phyloP scores from a whole-genome alignment of 2,888 invertebrate genomes.

The Fragum sueziense region DNA sequence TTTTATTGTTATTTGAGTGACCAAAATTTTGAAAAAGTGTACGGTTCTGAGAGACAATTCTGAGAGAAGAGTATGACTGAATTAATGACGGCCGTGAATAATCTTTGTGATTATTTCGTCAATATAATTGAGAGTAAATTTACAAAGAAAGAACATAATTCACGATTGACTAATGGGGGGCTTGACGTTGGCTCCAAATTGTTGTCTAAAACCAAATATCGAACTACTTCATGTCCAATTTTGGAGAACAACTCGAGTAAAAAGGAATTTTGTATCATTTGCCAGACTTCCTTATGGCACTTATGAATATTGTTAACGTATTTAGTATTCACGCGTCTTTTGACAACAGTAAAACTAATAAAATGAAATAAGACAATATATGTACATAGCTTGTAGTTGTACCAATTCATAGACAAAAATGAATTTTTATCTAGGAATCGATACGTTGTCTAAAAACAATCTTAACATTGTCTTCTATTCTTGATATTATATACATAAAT shows the following conservation, averaged over 20 bases:
- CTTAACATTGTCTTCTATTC: too few relatives aligned
- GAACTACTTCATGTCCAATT: neutral
- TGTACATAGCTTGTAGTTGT: too few relatives aligned
- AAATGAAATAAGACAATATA: too few relatives aligned
- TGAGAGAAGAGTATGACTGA: slow-evolving; percentile 14
- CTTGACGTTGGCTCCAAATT: slow-evolving; percentile 59
- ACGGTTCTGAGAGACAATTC: neutral
- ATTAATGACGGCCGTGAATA: slow-evolving; percentile 55
- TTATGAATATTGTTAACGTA: too few relatives aligned
- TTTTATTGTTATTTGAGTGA: neutral
- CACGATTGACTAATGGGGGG: slow-evolving; percentile 62
- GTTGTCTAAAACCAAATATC: slow-evolving; percentile 39
- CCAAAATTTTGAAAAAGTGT: neutral
- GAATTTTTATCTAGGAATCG: too few relatives aligned
- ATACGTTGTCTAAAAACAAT: too few relatives aligned
- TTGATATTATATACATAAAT: too few relatives aligned
- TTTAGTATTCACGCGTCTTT: too few relatives aligned
- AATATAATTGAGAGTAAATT: slow-evolving; percentile 63
- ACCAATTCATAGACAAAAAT: too few relatives aligned
- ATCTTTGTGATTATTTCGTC: slow-evolving; percentile 61
- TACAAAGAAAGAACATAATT: slow-evolving; percentile 59
- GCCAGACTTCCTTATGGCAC: too few relatives aligned
- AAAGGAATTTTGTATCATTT: too few relatives aligned
- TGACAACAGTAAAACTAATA: too few relatives aligned
- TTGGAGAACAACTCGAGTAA: neutral